Evolutionary conservation across 1,140 invertebrate species (phyloP).

Genomic region (Bombyx mori): ASM3026992v2 NC_085117.1:2753501-2754000

Average conservation of each 20-base stretch:
- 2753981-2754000: slow-evolving; percentile 32
- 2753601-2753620: slow-evolving; percentile 66
- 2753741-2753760: too few relatives aligned
- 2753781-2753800: neutral
- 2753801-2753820: neutral
- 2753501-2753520: too few relatives aligned
- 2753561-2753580: slow-evolving; percentile 33
- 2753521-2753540: too few relatives aligned
- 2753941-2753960: slow-evolving; percentile 9
- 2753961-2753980: slow-evolving; percentile 21
- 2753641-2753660: slow-evolving; percentile 55
- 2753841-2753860: neutral
- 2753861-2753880: neutral
- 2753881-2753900: slow-evolving; percentile 9
- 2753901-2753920: slow-evolving; percentile 11
- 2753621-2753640: slow-evolving; percentile 32
- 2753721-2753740: slow-evolving; percentile 17
- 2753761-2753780: too few relatives aligned
- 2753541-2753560: neutral
- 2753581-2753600: slow-evolving; percentile 62
- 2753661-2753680: slow-evolving; percentile 27
- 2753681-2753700: neutral
- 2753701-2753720: slow-evolving; percentile 43
- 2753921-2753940: neutral
- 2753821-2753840: neutral